These are phyloP conservation scores for Metopolophium dirhodum DNA, from an alignment of 1,140 invertebrate species.

Conservation along the genomic window DNA sequence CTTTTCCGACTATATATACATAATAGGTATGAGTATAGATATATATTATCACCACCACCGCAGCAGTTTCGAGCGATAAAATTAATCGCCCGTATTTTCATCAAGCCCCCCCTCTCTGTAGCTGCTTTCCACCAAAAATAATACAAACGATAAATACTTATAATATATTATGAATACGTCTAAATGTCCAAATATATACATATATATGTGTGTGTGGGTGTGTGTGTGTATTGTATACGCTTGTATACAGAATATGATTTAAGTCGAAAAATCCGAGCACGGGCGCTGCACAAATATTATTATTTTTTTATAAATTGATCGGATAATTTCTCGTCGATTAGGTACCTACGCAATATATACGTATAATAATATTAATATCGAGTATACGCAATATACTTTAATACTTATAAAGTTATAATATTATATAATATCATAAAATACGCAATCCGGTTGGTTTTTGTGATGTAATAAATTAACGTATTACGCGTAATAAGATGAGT, in stretches of 20 bases:
- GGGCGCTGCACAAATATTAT: not conserved
- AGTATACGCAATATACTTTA: not conserved
- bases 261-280: not conserved
- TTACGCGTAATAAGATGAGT: not conserved
- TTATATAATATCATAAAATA: not conserved
- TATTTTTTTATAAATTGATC: constrained; percentile 15
- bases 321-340: not conserved
- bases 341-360: not conserved
- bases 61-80: not conserved
- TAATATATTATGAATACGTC: constrained; percentile 1
- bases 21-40: too few relatives aligned
- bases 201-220: too few relatives aligned
- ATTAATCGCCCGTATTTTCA: not conserved
- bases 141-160: constrained; percentile 19
- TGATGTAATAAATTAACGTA: not conserved
- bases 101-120: not conserved
- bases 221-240: not conserved
- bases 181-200: not conserved
- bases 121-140: not conserved
- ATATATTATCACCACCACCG: not conserved
- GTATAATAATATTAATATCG: not conserved
- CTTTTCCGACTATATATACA: not conserved
- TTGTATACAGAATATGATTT: not conserved
- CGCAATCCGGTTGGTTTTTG: not conserved
- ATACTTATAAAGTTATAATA: not conserved